A percentile compares a stretch with the other conserved stretches of the same genome.
These are phyloP conservation scores for Halcyon chelicuti DNA, from an alignment of 2,797 vertebrate species.

Conservation along the genomic window DNA sequence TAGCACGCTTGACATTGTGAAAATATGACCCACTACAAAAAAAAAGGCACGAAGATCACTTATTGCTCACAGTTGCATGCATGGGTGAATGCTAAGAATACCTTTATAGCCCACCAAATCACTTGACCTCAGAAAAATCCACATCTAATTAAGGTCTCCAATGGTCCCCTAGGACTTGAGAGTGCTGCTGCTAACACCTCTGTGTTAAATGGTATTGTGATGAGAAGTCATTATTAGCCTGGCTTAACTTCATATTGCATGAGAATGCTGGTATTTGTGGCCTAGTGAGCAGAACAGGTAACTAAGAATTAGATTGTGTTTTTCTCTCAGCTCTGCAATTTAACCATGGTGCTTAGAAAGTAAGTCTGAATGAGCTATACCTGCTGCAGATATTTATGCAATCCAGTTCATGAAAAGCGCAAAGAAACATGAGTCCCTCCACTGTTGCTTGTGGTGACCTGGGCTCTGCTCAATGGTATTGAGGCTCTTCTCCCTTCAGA, in stretches of 20 bases:
- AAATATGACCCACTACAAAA: constrained; percentile 15
- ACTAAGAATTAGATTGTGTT: neutral
- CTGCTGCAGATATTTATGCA: neutral
- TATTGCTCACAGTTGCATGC: neutral
- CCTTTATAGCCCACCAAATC: neutral
- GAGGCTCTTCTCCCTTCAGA: neutral
- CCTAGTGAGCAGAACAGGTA: neutral
- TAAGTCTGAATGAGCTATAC: neutral
- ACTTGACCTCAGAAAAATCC: neutral
- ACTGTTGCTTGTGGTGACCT: accelerated
- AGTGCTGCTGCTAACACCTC: neutral
- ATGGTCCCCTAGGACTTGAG: neutral
- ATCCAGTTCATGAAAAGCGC: neutral
- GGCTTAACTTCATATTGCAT: neutral
- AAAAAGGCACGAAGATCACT: neutral
- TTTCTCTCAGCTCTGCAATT: neutral
- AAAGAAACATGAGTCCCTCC: accelerated
- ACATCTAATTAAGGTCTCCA: neutral
- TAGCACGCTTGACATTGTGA: neutral
- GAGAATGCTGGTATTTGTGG: neutral
- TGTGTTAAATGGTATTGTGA: neutral
- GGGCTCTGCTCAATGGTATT: neutral
- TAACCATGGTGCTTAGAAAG: neutral
- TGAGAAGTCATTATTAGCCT: neutral
- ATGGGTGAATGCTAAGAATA: neutral